phyloP scores from a whole-genome alignment of 2,113 vertebrate genomes.

The Lampris incognitus region DNA sequence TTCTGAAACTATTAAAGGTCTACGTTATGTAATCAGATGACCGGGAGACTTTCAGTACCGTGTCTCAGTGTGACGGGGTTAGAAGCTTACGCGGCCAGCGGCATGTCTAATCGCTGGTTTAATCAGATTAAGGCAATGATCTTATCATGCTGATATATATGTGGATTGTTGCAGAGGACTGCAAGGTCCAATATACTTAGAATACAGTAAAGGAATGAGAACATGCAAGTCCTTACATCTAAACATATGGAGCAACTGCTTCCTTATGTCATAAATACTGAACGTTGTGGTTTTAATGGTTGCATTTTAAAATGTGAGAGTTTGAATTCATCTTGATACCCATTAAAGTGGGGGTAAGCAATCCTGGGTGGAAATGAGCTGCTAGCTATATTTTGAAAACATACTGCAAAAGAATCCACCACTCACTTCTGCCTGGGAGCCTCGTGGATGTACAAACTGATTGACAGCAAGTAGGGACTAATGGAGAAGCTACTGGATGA shows the following conservation, averaged over 20 bases:
- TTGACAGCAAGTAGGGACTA: too few relatives aligned
- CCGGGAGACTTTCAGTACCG: not conserved
- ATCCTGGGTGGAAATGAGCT: too few relatives aligned
- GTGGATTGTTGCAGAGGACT: constrained; percentile 12
- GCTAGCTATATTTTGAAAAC: too few relatives aligned
- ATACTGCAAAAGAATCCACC: too few relatives aligned
- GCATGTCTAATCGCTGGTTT: constrained; percentile 48
- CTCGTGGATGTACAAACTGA: not conserved
- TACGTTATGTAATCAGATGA: constrained; percentile 2
- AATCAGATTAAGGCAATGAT: constrained; percentile 63
- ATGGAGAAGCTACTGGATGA: too few relatives aligned
- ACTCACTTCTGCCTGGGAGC: not conserved
- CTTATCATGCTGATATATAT: constrained; percentile 47
- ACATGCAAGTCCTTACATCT: not conserved
- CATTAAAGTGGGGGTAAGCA: not conserved
- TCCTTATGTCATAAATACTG: not conserved
- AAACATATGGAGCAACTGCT: not conserved
- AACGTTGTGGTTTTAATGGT: not conserved
- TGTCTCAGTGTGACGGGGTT: constrained; percentile 49
- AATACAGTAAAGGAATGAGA: not conserved
- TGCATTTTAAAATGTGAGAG: too few relatives aligned
- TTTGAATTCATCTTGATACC: too few relatives aligned
- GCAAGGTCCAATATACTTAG: not conserved
- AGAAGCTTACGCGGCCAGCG: constrained; percentile 46
- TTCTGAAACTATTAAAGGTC: not conserved